Evolutionary conservation across 2,797 vertebrate genomes (phyloP).

Genomic region (Eleutherodactylus coqui): DNA sequence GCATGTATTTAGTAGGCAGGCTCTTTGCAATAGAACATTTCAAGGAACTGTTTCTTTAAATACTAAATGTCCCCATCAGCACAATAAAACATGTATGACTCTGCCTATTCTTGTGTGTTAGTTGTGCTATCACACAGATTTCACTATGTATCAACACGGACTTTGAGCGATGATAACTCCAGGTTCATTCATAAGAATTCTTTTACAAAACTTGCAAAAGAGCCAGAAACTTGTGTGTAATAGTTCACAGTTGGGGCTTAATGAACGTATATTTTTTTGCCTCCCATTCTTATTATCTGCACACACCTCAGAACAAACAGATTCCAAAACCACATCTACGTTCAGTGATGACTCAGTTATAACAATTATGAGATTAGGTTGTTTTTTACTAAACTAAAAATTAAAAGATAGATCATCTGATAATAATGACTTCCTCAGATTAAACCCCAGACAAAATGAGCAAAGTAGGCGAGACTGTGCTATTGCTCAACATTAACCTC

Average conservation of each 20-base stretch:
- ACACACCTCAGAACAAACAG: background rate
- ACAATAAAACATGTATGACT: background rate
- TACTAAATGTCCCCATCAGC: background rate
- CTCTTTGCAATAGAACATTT: background rate
- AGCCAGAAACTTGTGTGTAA: background rate
- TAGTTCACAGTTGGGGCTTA: background rate
- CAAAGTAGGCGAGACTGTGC: background rate
- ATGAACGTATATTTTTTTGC: background rate
- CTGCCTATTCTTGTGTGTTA: background rate
- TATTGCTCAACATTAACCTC: background rate
- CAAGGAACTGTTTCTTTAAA: background rate
- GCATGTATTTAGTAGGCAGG: background rate
- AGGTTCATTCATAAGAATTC: slow-evolving; percentile 19
- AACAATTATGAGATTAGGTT: slow-evolving; percentile 33
- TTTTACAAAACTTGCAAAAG: background rate
- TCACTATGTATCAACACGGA: background rate
- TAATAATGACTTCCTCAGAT: slow-evolving; percentile 38
- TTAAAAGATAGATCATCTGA: slow-evolving; percentile 10
- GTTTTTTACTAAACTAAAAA: background rate
- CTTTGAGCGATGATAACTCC: background rate
- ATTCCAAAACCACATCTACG: background rate
- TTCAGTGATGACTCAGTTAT: slow-evolving; percentile 24
- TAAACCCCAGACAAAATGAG: slow-evolving; percentile 10
- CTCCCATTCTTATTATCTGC: background rate
- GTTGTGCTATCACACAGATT: background rate